phyloP scores from a whole-genome alignment of 2,888 invertebrate genomes.

The Schizaphis graminum region DNA sequence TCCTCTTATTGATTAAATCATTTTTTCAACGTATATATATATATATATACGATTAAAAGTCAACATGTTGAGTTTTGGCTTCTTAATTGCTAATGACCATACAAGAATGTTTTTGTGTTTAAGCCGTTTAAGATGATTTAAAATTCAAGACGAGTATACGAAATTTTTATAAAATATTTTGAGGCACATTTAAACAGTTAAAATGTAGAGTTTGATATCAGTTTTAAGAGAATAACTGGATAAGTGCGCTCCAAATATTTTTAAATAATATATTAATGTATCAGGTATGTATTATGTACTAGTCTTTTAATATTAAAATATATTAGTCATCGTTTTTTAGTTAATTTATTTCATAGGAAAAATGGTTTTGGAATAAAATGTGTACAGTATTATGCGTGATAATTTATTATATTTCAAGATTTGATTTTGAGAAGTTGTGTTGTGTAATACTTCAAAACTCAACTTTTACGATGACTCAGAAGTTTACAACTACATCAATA shows the following conservation, averaged over 20 bases:
- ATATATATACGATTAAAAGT: background rate
- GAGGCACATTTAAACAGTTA: background rate
- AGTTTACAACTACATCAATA: background rate
- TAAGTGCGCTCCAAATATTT: background rate
- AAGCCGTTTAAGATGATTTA: background rate
- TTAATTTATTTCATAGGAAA: constrained; percentile 19
- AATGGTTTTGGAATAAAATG: constrained; percentile 40
- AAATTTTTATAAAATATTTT: background rate
- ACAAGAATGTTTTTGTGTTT: background rate
- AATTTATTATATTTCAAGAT: constrained; percentile 21
- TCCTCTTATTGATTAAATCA: background rate
- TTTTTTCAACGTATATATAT: background rate
- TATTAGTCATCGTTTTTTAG: constrained; percentile 16
- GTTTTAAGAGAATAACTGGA: background rate
- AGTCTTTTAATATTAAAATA: background rate
- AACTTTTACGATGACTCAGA: constrained; percentile 53
- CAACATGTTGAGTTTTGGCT: background rate
- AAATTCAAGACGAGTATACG: background rate
- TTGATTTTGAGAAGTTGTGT: background rate
- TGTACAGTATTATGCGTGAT: background rate
- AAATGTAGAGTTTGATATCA: background rate
- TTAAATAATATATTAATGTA: background rate
- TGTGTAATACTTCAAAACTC: constrained; percentile 40
- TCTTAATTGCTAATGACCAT: background rate
- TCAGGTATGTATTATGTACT: too few species aligned